Evolutionary conservation across 2,113 vertebrate species (phyloP).

Genomic region (Delphinapterus leucas): DNA sequence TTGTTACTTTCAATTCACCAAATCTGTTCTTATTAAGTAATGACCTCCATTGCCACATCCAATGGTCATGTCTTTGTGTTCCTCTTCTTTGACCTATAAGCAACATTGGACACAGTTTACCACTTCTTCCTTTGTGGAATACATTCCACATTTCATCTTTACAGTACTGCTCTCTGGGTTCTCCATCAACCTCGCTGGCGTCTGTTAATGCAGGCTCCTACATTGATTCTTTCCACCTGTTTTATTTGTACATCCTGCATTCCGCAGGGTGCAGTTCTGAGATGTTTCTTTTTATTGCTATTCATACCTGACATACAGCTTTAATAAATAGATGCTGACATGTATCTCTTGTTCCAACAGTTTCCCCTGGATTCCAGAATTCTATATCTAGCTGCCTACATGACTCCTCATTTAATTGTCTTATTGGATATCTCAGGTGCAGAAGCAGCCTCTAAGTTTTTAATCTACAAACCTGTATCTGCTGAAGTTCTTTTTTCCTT

Average conservation of each 20-base stretch:
- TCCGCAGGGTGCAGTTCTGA: not conserved
- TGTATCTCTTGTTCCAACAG: not conserved
- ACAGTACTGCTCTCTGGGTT: not conserved
- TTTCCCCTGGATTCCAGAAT: not conserved
- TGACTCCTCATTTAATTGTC: not conserved
- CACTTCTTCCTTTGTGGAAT: not conserved
- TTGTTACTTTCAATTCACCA: not conserved
- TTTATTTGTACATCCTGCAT: not conserved
- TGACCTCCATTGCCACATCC: not conserved
- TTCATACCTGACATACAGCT: not conserved
- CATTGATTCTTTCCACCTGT: not conserved
- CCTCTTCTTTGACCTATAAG: not conserved
- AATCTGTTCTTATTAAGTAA: not conserved
- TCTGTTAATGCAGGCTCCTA: not conserved
- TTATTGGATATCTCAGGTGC: not conserved
- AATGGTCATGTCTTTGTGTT: not conserved
- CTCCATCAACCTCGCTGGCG: fast-evolving
- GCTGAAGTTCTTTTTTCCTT: not conserved
- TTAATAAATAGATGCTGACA: not conserved
- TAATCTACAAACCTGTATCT: not conserved
- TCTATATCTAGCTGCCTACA: not conserved
- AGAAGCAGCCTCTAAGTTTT: not conserved
- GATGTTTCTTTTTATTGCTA: not conserved
- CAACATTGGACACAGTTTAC: not conserved
- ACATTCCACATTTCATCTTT: not conserved